Base-by-base conservation (phyloP, 2,113 vertebrate species). In the Eurystomus gularis region DNA sequence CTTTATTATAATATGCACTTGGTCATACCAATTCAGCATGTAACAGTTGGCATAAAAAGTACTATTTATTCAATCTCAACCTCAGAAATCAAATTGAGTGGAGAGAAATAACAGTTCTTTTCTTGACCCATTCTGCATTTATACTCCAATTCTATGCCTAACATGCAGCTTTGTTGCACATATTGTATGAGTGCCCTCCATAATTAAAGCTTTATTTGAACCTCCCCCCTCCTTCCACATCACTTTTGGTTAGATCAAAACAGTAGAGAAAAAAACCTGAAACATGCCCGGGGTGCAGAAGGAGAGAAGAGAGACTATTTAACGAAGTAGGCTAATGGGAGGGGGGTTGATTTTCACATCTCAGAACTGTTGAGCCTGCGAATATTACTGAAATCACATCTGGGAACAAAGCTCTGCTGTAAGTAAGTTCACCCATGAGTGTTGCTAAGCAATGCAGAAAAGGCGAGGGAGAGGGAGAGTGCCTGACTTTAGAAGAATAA, bases 361-460 rank as follows among this genome's bases (percentile, higher is more conserved):
- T 95, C 83, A 24, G 58, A 88, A 92, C 61, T 42, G 62, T 26
- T 89, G 83, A 96, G 92, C 77, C 70, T 91, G 78, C 80, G 94
- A 94, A 96, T 91, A 88, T 81, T 82, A 37, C 78, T 75, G 90
- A 95, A 96, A 83, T 82, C 88, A 90, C 94, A 96, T 92, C 92
- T 97, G 91, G 94, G 92, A 96, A 96, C 86, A 91, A 95, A 73
- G 92, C 91, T 92, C 55, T 93, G 88, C 71, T 94, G 88, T 94
- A 93, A 96, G 66, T 23, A 91, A 97, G 79, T 92, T 95, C 96
- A 95, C 91, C 93, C 95, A 93, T 81, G 86, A 97, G 83, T 95
- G 97, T 98, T 98, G 97, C 97, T 98, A 98, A 97, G 97, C 97
- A 96, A 97, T 98, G 81, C 62, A 95, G 89, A 93, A 86, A 80